Evolutionary conservation across 2,113 vertebrate genomes (phyloP), one percentile per base, ranked within the genome.

Genomic region (Dipodomys merriami): DNA sequence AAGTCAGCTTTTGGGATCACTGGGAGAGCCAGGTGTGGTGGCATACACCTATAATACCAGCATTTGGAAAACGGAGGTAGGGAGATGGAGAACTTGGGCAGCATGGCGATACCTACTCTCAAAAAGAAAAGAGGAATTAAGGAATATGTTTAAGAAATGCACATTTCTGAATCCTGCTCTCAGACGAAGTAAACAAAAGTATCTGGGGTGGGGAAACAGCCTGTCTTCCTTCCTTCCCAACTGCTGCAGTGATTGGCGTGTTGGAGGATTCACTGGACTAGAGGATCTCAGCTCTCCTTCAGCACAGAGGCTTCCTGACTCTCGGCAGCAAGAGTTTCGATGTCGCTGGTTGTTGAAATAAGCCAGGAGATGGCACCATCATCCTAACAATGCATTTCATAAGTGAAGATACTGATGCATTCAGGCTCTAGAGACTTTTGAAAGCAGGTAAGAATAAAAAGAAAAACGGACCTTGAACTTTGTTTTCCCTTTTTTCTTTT

Each of bases 391-490:
- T 65, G 78, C 49, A 82, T 69, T 53, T 72, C 11, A 5, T 81
- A 68, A 87, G 46, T 68, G 53, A 77, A 88, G 79, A 6, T 30
- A 23, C 20, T 77, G 16, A 30, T 87, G 91, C 64, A 83, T 0
- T 74, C 16, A 76, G 84, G 68, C 76, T 65, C 10, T 44, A 71
- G 23, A 71, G 86, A 53, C 67, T 94, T 4, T 84, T 94, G 65
- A 89, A 82, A 90, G 86, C 19, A 46, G 35, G 57, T 72, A 76
- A 80, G 68, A 29, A 60, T 35, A 77, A 91, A 39, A 18, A 83
- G 33, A 85, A 71, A 81, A 30, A 64, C 57, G 53, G 29, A 22
- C 5, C 44, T 83, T 29, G 18, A 10, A 3, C 30, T 9, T 64
- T 74, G 30, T 27, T 46, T 64, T 74, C 25, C 3, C 1, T 65